Base-by-base conservation (phyloP, 2,113 vertebrate genomes). In the Rhodinocichla rosea region DNA sequence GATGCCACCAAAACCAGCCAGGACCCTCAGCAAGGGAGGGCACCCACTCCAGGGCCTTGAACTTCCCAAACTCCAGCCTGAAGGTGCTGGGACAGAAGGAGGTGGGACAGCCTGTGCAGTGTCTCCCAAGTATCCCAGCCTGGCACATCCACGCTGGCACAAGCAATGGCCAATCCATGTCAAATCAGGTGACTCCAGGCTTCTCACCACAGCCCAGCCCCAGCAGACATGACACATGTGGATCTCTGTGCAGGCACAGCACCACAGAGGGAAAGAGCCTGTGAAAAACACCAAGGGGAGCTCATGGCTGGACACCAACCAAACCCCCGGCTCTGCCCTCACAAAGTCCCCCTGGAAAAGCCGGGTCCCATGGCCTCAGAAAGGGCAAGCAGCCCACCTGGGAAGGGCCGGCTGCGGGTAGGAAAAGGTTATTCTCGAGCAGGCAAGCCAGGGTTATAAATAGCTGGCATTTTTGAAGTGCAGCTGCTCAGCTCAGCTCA, bases 401-500 rank as follows among this genome's bases (percentile, higher is more conserved):
- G 82, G 56, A 67, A 85, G 74, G 70, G 90, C 83, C 0, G 11
- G 68, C 70, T 18, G 70, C 0, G 71, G 92, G 45, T 13, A 93
- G 67, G 83, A 63, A 71, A 73, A 94, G 94, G 96, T 84, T 94
- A 69, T 78, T 87, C 11, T 60, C 2, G 32, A 71, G 89, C 83
- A 87, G 92, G 33, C 18, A 2, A 70, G 80, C 6, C 63, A 39
- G 83, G 87, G 92, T 82, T 97, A 97, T 94, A 96, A 95, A 96
- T 95, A 95, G 93, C 91, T 73, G 89, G 89, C 89, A 92, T 85
- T 87, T 89, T 50, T 94, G 89, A 64, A 92, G 90, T 3, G 73
- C 95, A 96, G 96, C 96, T 97, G 96, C 95, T 93, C 87, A 3
- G 87, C 55, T 76, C 18, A 9, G 78, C 78, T 81, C 22, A 8